Conservation (phyloP, 2,888 invertebrate species). For the Nowickia ferox region DNA sequence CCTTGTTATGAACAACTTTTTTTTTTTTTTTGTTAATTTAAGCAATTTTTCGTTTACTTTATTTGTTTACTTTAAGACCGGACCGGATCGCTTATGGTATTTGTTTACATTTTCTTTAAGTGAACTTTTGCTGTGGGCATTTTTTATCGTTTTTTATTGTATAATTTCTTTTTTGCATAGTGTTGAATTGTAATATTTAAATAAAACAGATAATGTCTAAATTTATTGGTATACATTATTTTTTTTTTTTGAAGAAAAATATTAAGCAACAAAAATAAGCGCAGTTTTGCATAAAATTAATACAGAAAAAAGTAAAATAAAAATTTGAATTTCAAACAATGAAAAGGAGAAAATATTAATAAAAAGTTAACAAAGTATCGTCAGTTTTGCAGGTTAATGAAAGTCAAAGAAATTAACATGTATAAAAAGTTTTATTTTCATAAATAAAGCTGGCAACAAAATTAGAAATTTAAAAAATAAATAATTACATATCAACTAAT, state of each 20-base stretch:
- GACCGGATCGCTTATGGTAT: constrained; percentile 19
- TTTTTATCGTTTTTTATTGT: constrained; percentile 1
- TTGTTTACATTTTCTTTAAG: constrained; percentile 54
- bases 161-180: neutral
- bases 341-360: neutral
- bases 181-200: constrained; percentile 9
- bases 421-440: too few species aligned
- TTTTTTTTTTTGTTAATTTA: constrained; percentile 38
- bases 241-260: neutral
- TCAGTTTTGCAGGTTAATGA: too few species aligned
- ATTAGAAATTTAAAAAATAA: too few species aligned
- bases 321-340: constrained; percentile 29
- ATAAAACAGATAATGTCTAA: constrained; percentile 54
- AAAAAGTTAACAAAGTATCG: neutral
- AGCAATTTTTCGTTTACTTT: constrained; percentile 23
- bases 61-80: constrained; percentile 48
- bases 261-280: neutral
- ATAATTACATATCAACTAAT: too few species aligned
- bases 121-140: constrained; percentile 29
- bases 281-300: constrained; percentile 30
- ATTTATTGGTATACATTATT: constrained; percentile 31
- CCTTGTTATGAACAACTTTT: neutral
- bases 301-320: constrained; percentile 50
- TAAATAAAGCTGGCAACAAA: too few species aligned
- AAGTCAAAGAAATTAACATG: too few species aligned